Evolutionary conservation across 2,888 invertebrate species (phyloP), one percentile per base, ranked within the genome.

Genomic region (Aporophyla lueneburgensis): DNA sequence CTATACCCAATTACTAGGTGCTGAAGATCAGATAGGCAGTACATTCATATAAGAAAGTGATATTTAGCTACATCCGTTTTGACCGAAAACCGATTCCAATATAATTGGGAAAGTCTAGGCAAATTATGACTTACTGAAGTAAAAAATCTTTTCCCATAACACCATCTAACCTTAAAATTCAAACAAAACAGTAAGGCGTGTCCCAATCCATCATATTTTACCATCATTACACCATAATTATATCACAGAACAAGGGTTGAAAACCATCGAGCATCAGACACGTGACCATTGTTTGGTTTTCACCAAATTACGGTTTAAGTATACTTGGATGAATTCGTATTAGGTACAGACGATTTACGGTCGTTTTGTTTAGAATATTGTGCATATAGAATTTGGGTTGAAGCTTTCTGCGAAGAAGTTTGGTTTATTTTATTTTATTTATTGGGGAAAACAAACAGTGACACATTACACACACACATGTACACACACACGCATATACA

Each of bases 201-300:
- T 59, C 82, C 82, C 84, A 69, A 86, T 88, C 89, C 86, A 88
- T 88, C 88, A 88, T 66, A 78, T 71, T 70, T 65, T 62, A 70
- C 75, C 80, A 71, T 85, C 80, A 86, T 86, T 86, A 81, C 78
- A 78, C 88, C 75, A 78, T 86, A 87, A 89, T 88, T 87, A 87
- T 79, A 80, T 69, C 74, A 54, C 71, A 75, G 86, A 66, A 80
- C 75, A 85, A 89, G 89, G 91, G 89, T 89, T 87, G 86, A 83
- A 80, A 83, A 74, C 72, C 87, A 85, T 79, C 66, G 78, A 86
- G 76, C 78, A 61, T 69, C 71, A 6, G 89, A 71, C 95, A 94
- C 95, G 94, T 94, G 95, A 56, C 91, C 85, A 90, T 94, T 94
- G 94, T 94, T 93, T 92, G 92, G 62, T 84, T 81, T 79, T 81